Conservation (phyloP, 2,113 vertebrate species). For the Pseudorasbora parva region DNA sequence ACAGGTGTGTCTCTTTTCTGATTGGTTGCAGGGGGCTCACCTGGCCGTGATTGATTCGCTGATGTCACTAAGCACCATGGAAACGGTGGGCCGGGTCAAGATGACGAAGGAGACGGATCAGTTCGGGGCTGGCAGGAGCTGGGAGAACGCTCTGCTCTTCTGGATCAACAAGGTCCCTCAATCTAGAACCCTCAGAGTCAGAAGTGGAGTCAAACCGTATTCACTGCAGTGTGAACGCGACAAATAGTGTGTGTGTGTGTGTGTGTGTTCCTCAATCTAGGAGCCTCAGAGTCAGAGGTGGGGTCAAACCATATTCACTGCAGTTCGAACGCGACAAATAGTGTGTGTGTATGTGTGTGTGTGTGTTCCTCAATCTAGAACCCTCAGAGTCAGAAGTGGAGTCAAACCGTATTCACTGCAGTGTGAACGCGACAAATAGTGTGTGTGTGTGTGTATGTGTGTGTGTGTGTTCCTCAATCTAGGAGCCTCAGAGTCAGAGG, state of each 20-base stretch:
- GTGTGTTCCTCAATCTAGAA: conserved; percentile 66
- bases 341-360: no score
- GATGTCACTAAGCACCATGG: conserved; percentile 83
- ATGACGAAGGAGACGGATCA: conserved; percentile 75
- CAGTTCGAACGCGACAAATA: no score
- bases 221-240: not conserved
- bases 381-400: not conserved
- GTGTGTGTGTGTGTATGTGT: no score
- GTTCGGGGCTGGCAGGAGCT: conserved; percentile 68
- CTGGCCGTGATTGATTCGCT: conserved; percentile 85
- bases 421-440: not conserved
- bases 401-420: not conserved
- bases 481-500: no score
- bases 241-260: no score
- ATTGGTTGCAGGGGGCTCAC: conserved; percentile 78
- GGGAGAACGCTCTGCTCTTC: conserved; percentile 86
- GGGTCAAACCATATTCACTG: no score
- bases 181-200: not conserved
- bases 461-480: no score
- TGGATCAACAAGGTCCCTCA: conserved; percentile 87
- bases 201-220: not conserved
- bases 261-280: no score
- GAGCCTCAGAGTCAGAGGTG: no score
- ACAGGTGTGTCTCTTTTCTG: conserved; percentile 33
- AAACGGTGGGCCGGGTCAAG: conserved; percentile 76